Percentiles rank a stretch among this genome's conserved stretches.
Evolutionary conservation across 2,888 invertebrate species (phyloP).

Genomic region (Catocala fraxini): DNA sequence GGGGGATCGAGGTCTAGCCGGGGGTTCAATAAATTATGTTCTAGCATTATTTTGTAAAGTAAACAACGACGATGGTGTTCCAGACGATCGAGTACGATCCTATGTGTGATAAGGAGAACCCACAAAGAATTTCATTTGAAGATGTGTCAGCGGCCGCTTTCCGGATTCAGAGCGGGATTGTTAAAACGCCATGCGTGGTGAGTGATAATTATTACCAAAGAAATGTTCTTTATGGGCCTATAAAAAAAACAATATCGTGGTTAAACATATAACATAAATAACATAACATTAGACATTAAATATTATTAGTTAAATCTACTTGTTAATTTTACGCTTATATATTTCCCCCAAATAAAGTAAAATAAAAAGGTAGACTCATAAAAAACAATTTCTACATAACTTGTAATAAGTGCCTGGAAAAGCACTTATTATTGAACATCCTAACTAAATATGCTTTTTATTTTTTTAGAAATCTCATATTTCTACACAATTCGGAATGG

Average conservation of each 20-base stretch:
- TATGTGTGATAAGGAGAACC: conserved; percentile 90
- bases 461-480: conserved; percentile 92
- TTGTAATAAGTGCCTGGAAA: too few relatives aligned
- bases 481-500: conserved; percentile 93
- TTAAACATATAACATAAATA: too few relatives aligned
- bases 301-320: too few relatives aligned
- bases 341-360: too few relatives aligned
- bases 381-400: too few relatives aligned
- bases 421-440: too few relatives aligned
- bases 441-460: not conserved
- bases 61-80: conserved; percentile 69
- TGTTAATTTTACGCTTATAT: too few relatives aligned
- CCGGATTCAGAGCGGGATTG: conserved; percentile 94
- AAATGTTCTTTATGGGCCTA: too few relatives aligned
- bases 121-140: conserved; percentile 92
- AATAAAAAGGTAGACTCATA: too few relatives aligned
- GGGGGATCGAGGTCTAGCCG: conserved; percentile 28
- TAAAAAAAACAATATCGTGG: too few relatives aligned
- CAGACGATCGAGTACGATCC: conserved; percentile 82
- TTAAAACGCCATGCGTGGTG: conserved; percentile 95
- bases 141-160: conserved; percentile 97
- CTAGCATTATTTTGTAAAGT: conserved; percentile 20
- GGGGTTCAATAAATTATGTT: conserved; percentile 28
- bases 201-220: conserved; percentile 53
- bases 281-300: too few relatives aligned